Evolutionary conservation across 1,140 invertebrate genomes (phyloP).

Genomic region (Wasmannia auropunctata): DNA sequence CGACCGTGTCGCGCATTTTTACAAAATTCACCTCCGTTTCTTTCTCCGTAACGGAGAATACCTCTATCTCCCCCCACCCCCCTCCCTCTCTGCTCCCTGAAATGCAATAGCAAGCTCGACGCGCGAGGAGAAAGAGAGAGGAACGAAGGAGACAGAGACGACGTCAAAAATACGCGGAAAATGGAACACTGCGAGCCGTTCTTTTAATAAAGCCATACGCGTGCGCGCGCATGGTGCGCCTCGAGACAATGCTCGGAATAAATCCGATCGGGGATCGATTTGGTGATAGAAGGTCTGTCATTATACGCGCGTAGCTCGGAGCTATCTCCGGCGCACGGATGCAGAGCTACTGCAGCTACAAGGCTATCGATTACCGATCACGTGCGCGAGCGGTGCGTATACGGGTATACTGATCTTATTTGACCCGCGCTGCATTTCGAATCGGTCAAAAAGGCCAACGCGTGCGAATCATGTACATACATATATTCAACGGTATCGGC

Average conservation of each 20-base stretch:
- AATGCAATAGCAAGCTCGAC: slow-evolving; percentile 30
- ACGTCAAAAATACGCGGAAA: slow-evolving; percentile 49
- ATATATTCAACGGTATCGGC: slow-evolving; percentile 10
- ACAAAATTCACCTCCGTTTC: slow-evolving; percentile 22
- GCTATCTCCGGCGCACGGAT: slow-evolving; percentile 28
- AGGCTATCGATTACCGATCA: slow-evolving; percentile 47
- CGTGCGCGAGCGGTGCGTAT: not conserved
- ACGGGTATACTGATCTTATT: slow-evolving; percentile 42
- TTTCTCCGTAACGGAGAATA: slow-evolving; percentile 10
- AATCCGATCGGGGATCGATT: slow-evolving; percentile 48
- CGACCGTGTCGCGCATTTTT: slow-evolving; percentile 30
- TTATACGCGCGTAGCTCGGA: slow-evolving; percentile 6
- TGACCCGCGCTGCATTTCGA: slow-evolving; percentile 4
- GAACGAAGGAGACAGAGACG: not conserved
- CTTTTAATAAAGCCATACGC: slow-evolving; percentile 37
- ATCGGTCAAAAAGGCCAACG: slow-evolving; percentile 21
- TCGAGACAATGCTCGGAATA: slow-evolving; percentile 55
- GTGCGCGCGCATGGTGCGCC: not conserved
- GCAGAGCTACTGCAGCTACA: slow-evolving; percentile 13
- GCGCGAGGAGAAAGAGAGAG: slow-evolving; percentile 18
- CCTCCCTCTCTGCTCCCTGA: not conserved
- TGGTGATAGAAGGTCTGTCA: slow-evolving; percentile 26
- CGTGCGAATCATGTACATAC: not conserved
- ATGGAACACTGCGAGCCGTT: slow-evolving; percentile 40
- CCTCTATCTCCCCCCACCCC: not conserved